phyloP scores from a whole-genome alignment of 1,140 invertebrate genomes.

The Trinorchestia longiramus region DNA sequence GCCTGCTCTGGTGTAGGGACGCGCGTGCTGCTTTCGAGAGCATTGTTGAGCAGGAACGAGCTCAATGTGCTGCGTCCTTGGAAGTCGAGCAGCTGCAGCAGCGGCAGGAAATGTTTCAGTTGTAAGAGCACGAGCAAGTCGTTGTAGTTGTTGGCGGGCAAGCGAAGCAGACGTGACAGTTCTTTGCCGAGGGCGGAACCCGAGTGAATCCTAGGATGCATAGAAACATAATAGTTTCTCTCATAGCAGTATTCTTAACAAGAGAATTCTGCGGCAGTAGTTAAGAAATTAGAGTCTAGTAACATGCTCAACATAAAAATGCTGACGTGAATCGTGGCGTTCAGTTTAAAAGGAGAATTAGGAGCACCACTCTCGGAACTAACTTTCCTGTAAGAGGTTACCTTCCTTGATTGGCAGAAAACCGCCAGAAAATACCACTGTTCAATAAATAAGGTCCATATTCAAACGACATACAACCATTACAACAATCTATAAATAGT shows the following conservation, averaged over 20 bases:
- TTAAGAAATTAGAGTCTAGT: no score
- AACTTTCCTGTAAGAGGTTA: no score
- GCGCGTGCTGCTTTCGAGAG: conserved; percentile 87
- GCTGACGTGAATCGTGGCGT: no score
- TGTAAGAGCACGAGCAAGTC: conserved; percentile 85
- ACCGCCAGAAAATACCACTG: no score
- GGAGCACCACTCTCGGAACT: no score
- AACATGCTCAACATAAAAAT: no score
- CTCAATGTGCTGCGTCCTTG: conserved; percentile 88
- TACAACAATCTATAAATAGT: no score
- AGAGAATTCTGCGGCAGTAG: neutral
- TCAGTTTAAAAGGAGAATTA: no score
- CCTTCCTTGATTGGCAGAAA: no score
- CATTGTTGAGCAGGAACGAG: conserved; percentile 88
- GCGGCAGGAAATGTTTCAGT: conserved; percentile 84
- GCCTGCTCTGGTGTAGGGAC: conserved; percentile 87
- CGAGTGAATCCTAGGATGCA: conserved; percentile 60
- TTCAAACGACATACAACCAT: no score
- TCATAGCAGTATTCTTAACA: no score
- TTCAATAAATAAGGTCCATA: no score
- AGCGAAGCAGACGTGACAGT: conserved; percentile 90
- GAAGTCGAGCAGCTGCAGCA: conserved; percentile 91
- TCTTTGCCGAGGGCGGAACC: conserved; percentile 87
- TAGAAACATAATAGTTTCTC: neutral
- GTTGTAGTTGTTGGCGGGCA: conserved; percentile 95